phyloP scores from a whole-genome alignment of 1,140 invertebrate species.

The Bombus waltoni region DNA sequence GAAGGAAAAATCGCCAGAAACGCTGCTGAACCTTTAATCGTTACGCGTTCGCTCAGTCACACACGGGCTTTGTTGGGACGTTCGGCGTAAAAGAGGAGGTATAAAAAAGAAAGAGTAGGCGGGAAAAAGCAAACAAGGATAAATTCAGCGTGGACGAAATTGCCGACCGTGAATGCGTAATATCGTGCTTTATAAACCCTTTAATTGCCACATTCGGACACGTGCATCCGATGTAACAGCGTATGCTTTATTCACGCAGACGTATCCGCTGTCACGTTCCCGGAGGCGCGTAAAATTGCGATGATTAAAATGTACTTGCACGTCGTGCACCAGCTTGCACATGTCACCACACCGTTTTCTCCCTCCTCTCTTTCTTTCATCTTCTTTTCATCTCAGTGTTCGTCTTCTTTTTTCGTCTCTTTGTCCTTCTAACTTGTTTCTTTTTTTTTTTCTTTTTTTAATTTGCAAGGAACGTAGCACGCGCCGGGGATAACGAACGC shows the following conservation, averaged over 20 bases:
- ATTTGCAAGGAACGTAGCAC: not conserved
- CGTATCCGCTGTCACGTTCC: constrained; percentile 36
- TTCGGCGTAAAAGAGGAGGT: not conserved
- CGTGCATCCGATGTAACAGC: not conserved
- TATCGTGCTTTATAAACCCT: constrained; percentile 49
- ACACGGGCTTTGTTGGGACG: not conserved
- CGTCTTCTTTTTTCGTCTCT: not conserved
- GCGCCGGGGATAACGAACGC: constrained; percentile 20
- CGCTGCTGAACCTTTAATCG: constrained; percentile 23
- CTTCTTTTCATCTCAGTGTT: too few relatives aligned
- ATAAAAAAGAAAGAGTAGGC: not conserved
- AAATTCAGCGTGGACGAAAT: constrained; percentile 17
- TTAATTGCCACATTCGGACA: constrained; percentile 49
- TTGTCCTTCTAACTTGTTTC: not conserved
- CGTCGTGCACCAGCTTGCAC: not conserved
- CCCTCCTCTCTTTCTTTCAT: not conserved
- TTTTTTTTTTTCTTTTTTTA: constrained; percentile 19
- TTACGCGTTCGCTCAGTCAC: not conserved
- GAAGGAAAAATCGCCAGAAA: not conserved
- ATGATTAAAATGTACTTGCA: constrained; percentile 48
- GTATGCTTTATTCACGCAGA: constrained; percentile 40
- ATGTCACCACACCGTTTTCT: not conserved
- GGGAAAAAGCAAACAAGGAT: not conserved
- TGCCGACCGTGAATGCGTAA: constrained; percentile 28
- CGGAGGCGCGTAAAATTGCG: constrained; percentile 34